Evolutionary conservation across 2,888 invertebrate species (phyloP).

Genomic region (Poecilobothrus nobilitatus): DNA sequence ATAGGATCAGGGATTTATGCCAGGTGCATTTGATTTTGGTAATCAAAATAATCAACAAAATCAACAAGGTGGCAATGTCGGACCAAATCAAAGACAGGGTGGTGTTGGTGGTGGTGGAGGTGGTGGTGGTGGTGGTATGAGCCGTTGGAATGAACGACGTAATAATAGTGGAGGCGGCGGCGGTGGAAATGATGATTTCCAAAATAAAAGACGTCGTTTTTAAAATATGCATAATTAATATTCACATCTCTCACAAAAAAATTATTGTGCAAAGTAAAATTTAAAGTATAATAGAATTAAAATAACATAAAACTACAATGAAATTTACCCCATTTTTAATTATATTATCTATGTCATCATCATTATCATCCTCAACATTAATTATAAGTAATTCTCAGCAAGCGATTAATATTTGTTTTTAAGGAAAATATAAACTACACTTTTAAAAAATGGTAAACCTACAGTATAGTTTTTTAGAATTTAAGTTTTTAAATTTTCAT

Average conservation of each 20-base stretch:
- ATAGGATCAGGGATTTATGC: conserved; percentile 34
- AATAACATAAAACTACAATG: not conserved
- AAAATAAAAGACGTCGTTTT: conserved; percentile 40
- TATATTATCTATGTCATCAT: too few species aligned
- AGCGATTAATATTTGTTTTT: too few species aligned
- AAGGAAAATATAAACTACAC: too few species aligned
- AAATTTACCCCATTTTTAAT: not conserved
- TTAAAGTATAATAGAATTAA: not conserved
- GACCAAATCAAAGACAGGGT: conserved; percentile 19
- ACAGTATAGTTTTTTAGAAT: not conserved
- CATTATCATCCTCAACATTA: too few species aligned
- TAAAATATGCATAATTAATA: conserved; percentile 28
- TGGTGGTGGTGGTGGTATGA: not conserved
- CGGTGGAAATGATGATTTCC: conserved; percentile 22
- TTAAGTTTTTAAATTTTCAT: conserved; percentile 8
- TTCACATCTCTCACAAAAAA: not conserved
- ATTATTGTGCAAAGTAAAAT: not conserved
- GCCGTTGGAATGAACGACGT: conserved; percentile 27
- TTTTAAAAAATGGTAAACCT: too few species aligned
- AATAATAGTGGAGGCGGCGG: conserved; percentile 28
- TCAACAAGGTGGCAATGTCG: conserved; percentile 34
- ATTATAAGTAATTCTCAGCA: not conserved
- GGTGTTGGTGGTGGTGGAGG: too few species aligned
- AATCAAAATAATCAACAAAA: conserved; percentile 39
- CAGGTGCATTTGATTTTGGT: conserved; percentile 39